Conservation (phyloP, 1,140 invertebrate species). For the Goniozus legneri region DNA sequence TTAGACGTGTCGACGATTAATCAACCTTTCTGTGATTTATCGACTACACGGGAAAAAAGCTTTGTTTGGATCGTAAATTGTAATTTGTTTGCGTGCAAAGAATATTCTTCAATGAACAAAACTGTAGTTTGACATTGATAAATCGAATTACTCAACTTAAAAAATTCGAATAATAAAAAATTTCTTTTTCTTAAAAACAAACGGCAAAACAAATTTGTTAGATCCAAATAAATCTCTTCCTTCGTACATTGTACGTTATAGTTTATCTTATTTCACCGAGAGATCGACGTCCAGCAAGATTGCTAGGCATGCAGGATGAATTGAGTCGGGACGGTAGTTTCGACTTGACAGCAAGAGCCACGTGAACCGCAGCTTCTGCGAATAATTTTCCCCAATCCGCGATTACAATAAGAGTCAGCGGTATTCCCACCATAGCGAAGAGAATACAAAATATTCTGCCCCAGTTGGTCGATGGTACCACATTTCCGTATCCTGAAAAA, state of each 20-base stretch:
- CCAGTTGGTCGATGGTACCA: slow-evolving; percentile 81
- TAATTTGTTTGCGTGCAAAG: too few species aligned
- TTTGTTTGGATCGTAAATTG: too few species aligned
- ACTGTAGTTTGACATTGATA: not conserved
- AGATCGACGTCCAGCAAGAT: slow-evolving; percentile 31
- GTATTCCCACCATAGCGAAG: slow-evolving; percentile 91
- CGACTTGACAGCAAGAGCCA: slow-evolving; percentile 24
- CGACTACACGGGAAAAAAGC: too few species aligned
- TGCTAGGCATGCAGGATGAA: slow-evolving; percentile 30
- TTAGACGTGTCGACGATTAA: not conserved
- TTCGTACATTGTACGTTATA: too few species aligned
- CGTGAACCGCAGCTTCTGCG: slow-evolving; percentile 66
- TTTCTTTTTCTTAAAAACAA: too few species aligned
- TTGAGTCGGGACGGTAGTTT: slow-evolving; percentile 28
- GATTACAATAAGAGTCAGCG: slow-evolving; percentile 87
- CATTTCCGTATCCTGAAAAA: slow-evolving; percentile 87
- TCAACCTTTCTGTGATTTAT: not conserved
- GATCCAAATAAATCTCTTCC: too few species aligned
- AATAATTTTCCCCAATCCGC: slow-evolving; percentile 87
- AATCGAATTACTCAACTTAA: too few species aligned
- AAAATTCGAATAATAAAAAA: too few species aligned
- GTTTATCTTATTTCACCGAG: slow-evolving; percentile 35
- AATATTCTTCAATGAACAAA: not conserved
- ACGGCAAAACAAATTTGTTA: too few species aligned
- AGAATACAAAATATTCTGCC: slow-evolving; percentile 88